Evolutionary conservation across 2,797 vertebrate species (phyloP), one percentile per base, ranked within the genome.

Genomic region (Chiloscyllium punctatum): DNA sequence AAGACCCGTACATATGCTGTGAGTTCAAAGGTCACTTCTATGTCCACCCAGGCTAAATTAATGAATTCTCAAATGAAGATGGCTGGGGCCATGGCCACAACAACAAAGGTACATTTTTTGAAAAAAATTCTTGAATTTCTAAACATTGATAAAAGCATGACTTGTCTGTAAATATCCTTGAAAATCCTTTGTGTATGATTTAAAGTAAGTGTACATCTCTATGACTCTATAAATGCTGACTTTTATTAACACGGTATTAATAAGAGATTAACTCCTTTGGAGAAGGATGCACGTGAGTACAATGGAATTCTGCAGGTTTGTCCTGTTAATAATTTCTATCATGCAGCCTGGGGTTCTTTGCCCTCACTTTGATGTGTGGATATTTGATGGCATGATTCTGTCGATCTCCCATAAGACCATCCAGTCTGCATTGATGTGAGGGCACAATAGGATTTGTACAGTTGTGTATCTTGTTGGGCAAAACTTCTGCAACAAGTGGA

Each of bases 1-100:
- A 99, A 99, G 96, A 99, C 98, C 96, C 98, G 99, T 96, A 99
- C 99, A 0, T 99, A 99, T 0, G 99, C 99, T 0, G 99, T 99
- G 95, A 99, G 99, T 97, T 99, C 99, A 88, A 99, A 99, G 97
- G 99, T 99, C 96, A 99, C 98, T n/a, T 99, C 98, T 96, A 99
- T 99, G 99, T 98, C 98, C 0, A 99, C 98, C 8, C 98, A 99
- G 96, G 98, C 99, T 0, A 99, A 99, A 96, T 97, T 99, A 96
- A 99, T 99, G 99, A 99, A 99, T 97, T 99, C 99, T 57, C 99
- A 99, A 97, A 99, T 99, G 99, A 99, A 99, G 98, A 99, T 99
- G 99, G 99, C 99, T 0, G 98, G 99, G 94, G 99, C 99, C 95
- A 99, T 99, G 99, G 98, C 99, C 96, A 97, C 98, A 87, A 99